Evolutionary conservation across 2,113 vertebrate species (phyloP), one percentile per base, ranked within the genome.

Genomic region (Circaetus gallicus): DNA sequence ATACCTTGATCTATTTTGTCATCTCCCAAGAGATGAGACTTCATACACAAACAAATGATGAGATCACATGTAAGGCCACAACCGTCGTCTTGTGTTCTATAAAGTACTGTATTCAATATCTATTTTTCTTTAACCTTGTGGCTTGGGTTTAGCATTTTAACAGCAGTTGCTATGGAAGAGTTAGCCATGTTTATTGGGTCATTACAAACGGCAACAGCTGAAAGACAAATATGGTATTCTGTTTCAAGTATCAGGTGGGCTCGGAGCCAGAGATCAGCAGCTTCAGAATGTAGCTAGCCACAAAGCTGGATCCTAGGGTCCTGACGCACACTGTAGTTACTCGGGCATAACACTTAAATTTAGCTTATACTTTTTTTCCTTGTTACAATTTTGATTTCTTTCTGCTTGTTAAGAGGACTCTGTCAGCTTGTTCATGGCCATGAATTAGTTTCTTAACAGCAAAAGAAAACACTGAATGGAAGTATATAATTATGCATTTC

Each of bases 201-300:
- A 58, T 97, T 96, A 98, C 96, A 97, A 97, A 96, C 42, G 45
- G 95, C 91, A 96, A 97, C 98, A 98, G 98, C 98, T 98, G 97
- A 97, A 87, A 96, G 97, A 97, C 97, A 97, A 98, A 98, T 97
- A 98, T 38, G 97, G 95, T 91, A 58, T 77, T 96, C 96, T 96
- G 96, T 89, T 94, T 96, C 91, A 94, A 96, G 93, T 94, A 15
- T 32, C 38, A 83, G n/a, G 40, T 95, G 96, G 96, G 98, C 96
- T 42, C 65, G 28, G 58, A 80, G 97, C 98, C 98, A 98, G 96
- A 77, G 93, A 94, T 96, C 83, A 78, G 89, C 96, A 93, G 95
- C 84, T 85, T 95, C 83, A 47, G 53, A 89, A 95, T 43, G 86
- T 65, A 83, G 77, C 84, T 25, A n/a, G 83, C 95, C 96, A 95